Conservation (phyloP, 2,113 vertebrate genomes). For the Rana temporaria region DNA sequence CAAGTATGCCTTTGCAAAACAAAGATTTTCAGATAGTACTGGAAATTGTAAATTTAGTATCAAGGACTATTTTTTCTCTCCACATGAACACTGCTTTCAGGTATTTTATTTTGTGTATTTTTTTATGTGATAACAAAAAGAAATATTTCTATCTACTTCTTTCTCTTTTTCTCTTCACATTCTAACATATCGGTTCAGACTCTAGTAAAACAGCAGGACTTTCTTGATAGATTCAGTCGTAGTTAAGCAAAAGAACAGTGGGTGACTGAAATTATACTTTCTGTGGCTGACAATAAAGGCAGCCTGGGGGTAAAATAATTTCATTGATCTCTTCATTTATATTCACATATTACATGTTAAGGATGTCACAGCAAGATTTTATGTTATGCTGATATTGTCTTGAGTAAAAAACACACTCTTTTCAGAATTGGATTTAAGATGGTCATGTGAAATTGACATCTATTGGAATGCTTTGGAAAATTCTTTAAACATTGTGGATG, state of each 20-base stretch:
- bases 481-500: too few species aligned
- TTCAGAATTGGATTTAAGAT: background rate
- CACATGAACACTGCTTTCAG: slow-evolving; percentile 31
- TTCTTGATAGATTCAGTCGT: slow-evolving; percentile 37
- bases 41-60: slow-evolving; percentile 4
- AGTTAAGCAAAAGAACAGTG: slow-evolving; percentile 48
- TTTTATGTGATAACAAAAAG: slow-evolving; percentile 36
- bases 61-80: background rate
- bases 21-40: background rate
- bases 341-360: slow-evolving; percentile 46
- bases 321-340: slow-evolving; percentile 33
- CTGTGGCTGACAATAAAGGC: slow-evolving; percentile 27
- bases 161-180: slow-evolving; percentile 10
- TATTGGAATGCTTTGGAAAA: too few species aligned
- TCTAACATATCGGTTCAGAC: slow-evolving; percentile 27
- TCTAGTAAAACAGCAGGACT: slow-evolving; percentile 42
- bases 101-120: slow-evolving; percentile 20
- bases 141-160: slow-evolving; percentile 32
- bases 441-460: background rate
- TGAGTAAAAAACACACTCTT: background rate
- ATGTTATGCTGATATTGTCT: slow-evolving; percentile 4
- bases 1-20: background rate
- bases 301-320: slow-evolving; percentile 11
- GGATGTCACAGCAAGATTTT: background rate
- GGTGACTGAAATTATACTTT: slow-evolving; percentile 47